phyloP scores from a whole-genome alignment of 2,888 invertebrate species.

The Eupelmus urozonus region DNA sequence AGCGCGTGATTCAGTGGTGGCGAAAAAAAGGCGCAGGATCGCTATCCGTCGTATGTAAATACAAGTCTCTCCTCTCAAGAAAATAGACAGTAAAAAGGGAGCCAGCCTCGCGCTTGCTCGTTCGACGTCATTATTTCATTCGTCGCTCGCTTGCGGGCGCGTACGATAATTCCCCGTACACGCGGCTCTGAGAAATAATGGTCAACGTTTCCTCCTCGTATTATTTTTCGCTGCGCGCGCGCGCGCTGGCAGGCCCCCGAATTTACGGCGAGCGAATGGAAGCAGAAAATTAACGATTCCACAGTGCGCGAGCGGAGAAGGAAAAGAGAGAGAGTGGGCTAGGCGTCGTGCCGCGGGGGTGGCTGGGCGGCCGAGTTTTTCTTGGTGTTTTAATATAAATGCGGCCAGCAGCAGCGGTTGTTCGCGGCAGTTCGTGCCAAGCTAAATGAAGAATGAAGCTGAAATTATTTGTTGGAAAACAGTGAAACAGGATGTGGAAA shows the following conservation, averaged over 20 bases:
- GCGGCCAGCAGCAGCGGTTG: constrained; percentile 71
- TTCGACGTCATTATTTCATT: constrained; percentile 60
- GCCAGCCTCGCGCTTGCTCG: too few relatives aligned
- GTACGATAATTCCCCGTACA: constrained; percentile 33
- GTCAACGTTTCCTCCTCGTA: constrained; percentile 77
- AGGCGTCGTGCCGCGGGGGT: constrained; percentile 32
- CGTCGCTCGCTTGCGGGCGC: constrained; percentile 21
- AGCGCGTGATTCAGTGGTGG: constrained; percentile 57
- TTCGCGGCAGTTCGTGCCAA: constrained; percentile 78
- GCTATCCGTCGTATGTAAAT: constrained; percentile 52
- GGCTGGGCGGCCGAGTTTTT: constrained; percentile 73
- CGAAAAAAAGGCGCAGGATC: constrained; percentile 19
- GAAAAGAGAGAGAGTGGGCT: constrained; percentile 28
- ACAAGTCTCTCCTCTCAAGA: constrained; percentile 48
- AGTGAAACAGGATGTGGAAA: constrained; percentile 77
- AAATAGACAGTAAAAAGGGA: constrained; percentile 56
- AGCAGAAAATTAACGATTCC: constrained; percentile 78
- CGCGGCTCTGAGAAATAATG: constrained; percentile 74
- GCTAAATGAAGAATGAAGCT: constrained; percentile 78
- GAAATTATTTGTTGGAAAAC: constrained; percentile 77
- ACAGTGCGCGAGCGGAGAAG: constrained; percentile 49
- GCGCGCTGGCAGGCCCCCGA: constrained; percentile 48
- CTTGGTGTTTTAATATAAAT: constrained; percentile 78
- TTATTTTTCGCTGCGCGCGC: constrained; percentile 71
- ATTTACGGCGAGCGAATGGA: constrained; percentile 70